Conservation (phyloP, 2,797 vertebrate genomes). For the Botia almorhae region DNA sequence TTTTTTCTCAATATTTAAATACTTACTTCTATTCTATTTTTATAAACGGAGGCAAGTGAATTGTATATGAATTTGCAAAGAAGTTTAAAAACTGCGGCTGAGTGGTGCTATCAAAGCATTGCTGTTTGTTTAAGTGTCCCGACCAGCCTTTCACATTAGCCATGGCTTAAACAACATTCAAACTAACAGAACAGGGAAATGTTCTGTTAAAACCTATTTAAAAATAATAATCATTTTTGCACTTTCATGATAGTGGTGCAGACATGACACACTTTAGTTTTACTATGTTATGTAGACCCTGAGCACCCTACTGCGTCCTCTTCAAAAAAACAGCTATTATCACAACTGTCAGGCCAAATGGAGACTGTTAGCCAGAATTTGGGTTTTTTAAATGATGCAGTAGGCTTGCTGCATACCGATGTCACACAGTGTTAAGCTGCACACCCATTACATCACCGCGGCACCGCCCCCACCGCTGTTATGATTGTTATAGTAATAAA, state of each 20-base stretch:
- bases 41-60: background rate
- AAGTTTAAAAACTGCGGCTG: background rate
- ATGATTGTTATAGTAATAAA: no score
- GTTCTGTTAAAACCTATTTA: background rate
- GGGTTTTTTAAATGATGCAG: constrained; percentile 21
- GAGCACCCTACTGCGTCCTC: background rate
- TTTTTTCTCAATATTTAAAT: background rate
- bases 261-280: background rate
- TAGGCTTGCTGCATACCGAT: no score
- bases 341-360: constrained; percentile 50
- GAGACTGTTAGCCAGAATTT: constrained; percentile 11
- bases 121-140: background rate
- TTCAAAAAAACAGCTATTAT: constrained; percentile 6
- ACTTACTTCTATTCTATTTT: background rate
- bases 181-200: background rate
- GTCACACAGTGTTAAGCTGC: no score
- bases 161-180: background rate
- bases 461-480: no score
- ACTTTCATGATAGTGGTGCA: background rate
- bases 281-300: background rate
- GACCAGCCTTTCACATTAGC: background rate
- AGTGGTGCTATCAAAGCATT: background rate
- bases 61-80: background rate
- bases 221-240: background rate
- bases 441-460: no score